Evolutionary conservation across 1,140 invertebrate genomes (phyloP).

Genomic region (Panulirus ornatus): DNA sequence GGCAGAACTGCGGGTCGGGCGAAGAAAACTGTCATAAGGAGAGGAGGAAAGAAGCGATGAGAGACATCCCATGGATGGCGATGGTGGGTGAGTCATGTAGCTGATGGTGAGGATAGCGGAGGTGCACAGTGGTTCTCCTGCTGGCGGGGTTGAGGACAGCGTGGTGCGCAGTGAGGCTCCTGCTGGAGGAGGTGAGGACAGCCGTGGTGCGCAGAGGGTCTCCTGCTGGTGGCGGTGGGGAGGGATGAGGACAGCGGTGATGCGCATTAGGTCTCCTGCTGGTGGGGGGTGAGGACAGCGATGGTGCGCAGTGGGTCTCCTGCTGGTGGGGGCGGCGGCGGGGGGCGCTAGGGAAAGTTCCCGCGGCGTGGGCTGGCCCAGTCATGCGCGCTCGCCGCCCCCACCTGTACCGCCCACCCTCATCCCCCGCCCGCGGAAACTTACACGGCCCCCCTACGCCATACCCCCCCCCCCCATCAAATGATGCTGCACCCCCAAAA

Average conservation of each 20-base stretch:
- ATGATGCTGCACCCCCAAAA: too few relatives aligned
- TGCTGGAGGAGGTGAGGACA: background rate
- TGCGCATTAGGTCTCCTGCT: too few relatives aligned
- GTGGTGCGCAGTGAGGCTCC: background rate
- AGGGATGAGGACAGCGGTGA: too few relatives aligned
- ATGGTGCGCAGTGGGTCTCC: background rate
- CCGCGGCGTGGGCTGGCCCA: background rate
- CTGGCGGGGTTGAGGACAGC: background rate
- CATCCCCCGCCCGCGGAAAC: constrained; percentile 17
- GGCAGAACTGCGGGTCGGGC: too few relatives aligned
- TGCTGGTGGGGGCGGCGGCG: constrained; percentile 1
- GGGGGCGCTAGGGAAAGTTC: background rate
- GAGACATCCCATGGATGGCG: too few relatives aligned
- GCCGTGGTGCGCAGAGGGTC: too few relatives aligned
- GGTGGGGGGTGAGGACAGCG: too few relatives aligned
- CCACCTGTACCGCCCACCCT: background rate
- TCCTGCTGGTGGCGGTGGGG: too few relatives aligned
- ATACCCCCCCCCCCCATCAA: background rate
- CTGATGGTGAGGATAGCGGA: background rate
- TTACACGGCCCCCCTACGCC: background rate
- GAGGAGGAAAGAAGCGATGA: too few relatives aligned
- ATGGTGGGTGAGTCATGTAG: too few relatives aligned
- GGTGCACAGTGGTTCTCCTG: background rate
- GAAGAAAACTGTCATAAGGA: too few relatives aligned
- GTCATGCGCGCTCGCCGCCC: constrained; percentile 7